Base-by-base conservation (phyloP, 1,140 invertebrate species). In the Bombus superbus region DNA sequence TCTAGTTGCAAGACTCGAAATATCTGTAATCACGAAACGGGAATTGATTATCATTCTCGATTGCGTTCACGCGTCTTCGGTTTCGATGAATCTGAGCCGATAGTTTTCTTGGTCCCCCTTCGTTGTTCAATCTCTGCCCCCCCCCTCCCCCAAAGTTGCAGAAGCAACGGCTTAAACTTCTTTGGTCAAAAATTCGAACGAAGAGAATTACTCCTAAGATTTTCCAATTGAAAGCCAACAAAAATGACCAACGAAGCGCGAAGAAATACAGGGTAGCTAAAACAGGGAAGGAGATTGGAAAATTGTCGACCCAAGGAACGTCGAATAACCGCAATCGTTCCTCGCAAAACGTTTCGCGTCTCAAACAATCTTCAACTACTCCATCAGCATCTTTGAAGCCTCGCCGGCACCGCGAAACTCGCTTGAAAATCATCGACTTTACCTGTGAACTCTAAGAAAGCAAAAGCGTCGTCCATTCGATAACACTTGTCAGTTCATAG, bases 1-100 rank as follows among this genome's bases (percentile, higher is more conserved):
- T 77, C 57, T 62, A 40, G 42, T 77, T 77, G 42, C 38, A 77
- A 64, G 28, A 40, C 38, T 42, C 15, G 28, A 15, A 77, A 77
- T 59, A 38, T 38, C 47, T 40, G 38, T 40, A 59, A 64, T 40
- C 57, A 15, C n/a, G 75, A 40, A 40, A 59, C 35, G 5, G 38
- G 28, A 59, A 28, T 62, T 40, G 38, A 5, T 71, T 71, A 71
- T 71, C 38, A 71, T 71, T 42, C 25, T 28, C 11, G 28, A 11
- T 71, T 25, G 40, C 25, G 2, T 68, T n/a, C 22, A 62, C 32
- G 28, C 2, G 15, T 22, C 13, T 15, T 68, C 35, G 15, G 6
- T 9, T 38, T 68, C 32, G 38, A 68, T 10, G 5, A 9, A 18
- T 68, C 18, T 15, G 32, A 35, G 1, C 3, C 10, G 62, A 13